Evolutionary conservation across 2,113 vertebrate species (phyloP).

Genomic region (Myotis brandtii): DNA sequence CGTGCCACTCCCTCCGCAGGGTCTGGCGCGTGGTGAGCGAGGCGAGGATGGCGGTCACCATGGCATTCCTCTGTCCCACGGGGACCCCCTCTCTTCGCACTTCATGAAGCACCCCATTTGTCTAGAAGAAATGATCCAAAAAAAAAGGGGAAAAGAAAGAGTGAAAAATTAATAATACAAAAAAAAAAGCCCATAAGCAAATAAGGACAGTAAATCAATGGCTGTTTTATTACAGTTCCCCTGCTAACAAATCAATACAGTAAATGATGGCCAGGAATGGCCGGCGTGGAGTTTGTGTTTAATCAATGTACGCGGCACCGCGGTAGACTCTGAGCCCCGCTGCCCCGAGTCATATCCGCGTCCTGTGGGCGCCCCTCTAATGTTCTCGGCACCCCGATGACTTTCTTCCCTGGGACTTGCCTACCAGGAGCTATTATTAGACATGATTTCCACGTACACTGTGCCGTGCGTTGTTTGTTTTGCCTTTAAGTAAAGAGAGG

Average conservation of each 20-base stretch:
- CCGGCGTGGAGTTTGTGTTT: constrained; percentile 86
- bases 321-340: constrained; percentile 84
- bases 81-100: constrained; percentile 83
- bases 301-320: constrained; percentile 88
- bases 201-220: constrained; percentile 92
- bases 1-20: constrained; percentile 94
- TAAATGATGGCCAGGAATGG: constrained; percentile 90
- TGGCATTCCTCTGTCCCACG: constrained; percentile 87
- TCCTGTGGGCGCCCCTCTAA: constrained; percentile 57
- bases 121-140: constrained; percentile 87
- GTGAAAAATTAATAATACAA: constrained; percentile 89
- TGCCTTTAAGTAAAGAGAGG: constrained; percentile 50
- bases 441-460: constrained; percentile 62
- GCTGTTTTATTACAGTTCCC: constrained; percentile 88
- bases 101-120: constrained; percentile 88
- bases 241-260: constrained; percentile 89
- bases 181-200: constrained; percentile 89
- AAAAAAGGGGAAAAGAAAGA: constrained; percentile 82
- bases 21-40: constrained; percentile 92
- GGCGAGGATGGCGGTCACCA: constrained; percentile 89
- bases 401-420: constrained; percentile 69
- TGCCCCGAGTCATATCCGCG: constrained; percentile 82
- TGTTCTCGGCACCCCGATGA: constrained; percentile 68
- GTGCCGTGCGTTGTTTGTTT: constrained; percentile 68
- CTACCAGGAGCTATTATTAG: constrained; percentile 73